Conservation (phyloP, 2,113 vertebrate genomes). For the Andinoacara biseriatus region DNA sequence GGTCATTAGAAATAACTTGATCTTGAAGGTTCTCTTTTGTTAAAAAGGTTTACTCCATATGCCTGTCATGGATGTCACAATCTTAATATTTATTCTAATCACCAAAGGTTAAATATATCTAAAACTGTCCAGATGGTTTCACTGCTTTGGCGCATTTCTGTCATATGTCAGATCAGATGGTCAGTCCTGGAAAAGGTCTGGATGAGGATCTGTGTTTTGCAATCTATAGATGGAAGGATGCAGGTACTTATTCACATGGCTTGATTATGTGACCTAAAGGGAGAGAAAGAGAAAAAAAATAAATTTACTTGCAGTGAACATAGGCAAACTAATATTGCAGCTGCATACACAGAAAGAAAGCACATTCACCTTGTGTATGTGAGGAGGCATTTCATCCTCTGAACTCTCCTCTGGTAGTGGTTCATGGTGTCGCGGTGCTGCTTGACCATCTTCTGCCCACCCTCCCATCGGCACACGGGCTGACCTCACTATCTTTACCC, state of each 20-base stretch:
- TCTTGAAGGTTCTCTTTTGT: constrained; percentile 33
- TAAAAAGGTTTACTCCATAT: constrained; percentile 10
- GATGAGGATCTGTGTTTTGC: neutral
- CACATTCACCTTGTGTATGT: constrained; percentile 88
- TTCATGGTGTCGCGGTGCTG: constrained; percentile 83
- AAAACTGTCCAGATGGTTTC: constrained; percentile 10
- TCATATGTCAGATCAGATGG: neutral
- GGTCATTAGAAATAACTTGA: constrained; percentile 30
- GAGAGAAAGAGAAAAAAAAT: constrained; percentile 23
- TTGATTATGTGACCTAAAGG: constrained; percentile 64
- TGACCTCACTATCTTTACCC: constrained; percentile 81
- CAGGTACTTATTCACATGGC: constrained; percentile 23
- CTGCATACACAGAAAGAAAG: constrained; percentile 5
- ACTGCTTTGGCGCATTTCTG: neutral
- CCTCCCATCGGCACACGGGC: constrained; percentile 91
- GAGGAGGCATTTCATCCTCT: constrained; percentile 93
- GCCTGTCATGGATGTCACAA: neutral
- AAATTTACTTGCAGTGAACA: constrained; percentile 13
- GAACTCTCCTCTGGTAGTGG: constrained; percentile 92
- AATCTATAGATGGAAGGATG: neutral
- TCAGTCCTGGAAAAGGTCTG: neutral
- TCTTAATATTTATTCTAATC: neutral
- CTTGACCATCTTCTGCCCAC: constrained; percentile 90
- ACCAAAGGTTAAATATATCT: neutral
- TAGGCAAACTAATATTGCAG: neutral